Evolutionary conservation across 2,113 vertebrate genomes (phyloP), one percentile per base, ranked within the genome.

Genomic region (Vulpes lagopus): DNA sequence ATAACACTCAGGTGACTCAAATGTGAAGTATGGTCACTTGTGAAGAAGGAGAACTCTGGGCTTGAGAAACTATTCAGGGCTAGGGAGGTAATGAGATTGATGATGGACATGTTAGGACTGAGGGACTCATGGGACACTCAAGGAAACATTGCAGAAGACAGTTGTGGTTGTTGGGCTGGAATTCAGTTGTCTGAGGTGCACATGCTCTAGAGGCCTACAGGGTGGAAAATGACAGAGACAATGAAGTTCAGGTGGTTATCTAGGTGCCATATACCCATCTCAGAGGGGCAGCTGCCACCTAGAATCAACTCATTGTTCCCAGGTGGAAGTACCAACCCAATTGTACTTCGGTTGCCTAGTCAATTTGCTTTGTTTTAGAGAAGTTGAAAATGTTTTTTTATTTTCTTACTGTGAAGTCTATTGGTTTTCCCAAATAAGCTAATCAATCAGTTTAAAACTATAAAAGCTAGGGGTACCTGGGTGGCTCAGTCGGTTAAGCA

Each of bases 111-210:
- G 11, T 10, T 8, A 35, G 25, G 14, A n/a, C 30, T 25, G 0
- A 51, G 60, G 69, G 17, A 16, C 38, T 57, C 5, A 12, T 8
- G n/a, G 69, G 32, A 62, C 55, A 11, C 35, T 65, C 15, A 1
- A 12, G 32, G 53, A 95, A 92, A 92, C 62, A 49, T 92, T 95
- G 86, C 17, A 43, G 91, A 92, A 82, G 84, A 49, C 20, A 67
- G 1, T 25, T 69, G 71, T 80, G 53, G 10, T 65, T 49, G 14
- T n/a, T 38, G 76, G 62, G 9, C 67, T 55, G 6, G 59, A 89
- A 88, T 65, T 22, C 8, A 4, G 51, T 23, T n/a, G 8, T 73
- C 87, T 23, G 25, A 97, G 35, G 65, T 49, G 16, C 17, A 49
- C 38, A 69, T 43, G 7, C 27, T 43, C 43, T 43, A 23, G 74